phyloP scores from a whole-genome alignment of 2,888 invertebrate species.

The Chalcosyrphus nemorum region DNA sequence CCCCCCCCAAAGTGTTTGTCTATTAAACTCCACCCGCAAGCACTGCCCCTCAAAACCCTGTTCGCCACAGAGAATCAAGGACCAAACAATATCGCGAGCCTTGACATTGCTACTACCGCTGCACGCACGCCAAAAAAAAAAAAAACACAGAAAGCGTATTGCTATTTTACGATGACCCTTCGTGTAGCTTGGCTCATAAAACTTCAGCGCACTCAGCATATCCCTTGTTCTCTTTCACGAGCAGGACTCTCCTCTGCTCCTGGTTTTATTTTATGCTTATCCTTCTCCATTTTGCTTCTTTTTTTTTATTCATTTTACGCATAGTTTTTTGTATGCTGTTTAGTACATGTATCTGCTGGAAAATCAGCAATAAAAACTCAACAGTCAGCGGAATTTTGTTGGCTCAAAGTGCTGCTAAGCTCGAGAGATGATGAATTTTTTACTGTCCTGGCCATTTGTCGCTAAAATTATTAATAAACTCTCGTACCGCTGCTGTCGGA shows the following conservation, averaged over 20 bases:
- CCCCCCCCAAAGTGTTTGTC: neutral
- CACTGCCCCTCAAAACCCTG: neutral
- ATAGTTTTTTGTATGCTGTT: constrained; percentile 42
- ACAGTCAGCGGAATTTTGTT: constrained; percentile 63
- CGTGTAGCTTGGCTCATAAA: constrained; percentile 50
- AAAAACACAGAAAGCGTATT: no score
- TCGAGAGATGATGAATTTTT: constrained; percentile 54
- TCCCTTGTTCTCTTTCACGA: constrained; percentile 19
- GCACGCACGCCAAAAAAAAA: constrained; percentile 41
- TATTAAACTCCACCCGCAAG: neutral
- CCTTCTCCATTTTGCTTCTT: constrained; percentile 42
- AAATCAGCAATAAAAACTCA: constrained; percentile 65
- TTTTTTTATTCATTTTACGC: no score
- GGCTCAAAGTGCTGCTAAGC: constrained; percentile 20
- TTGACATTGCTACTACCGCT: constrained; percentile 4
- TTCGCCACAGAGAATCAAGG: no score
- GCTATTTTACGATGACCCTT: constrained; percentile 60
- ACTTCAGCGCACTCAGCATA: constrained; percentile 62
- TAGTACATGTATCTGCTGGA: constrained; percentile 38
- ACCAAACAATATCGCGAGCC: constrained; percentile 9
- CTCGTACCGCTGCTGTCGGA: no score
- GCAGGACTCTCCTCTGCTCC: neutral
- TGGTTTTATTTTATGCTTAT: constrained; percentile 53
- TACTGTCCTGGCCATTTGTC: constrained; percentile 61
- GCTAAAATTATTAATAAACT: constrained; percentile 67